Conservation (phyloP, 2,113 vertebrate species). For the Pseudolaguvia tuberculata region DNA sequence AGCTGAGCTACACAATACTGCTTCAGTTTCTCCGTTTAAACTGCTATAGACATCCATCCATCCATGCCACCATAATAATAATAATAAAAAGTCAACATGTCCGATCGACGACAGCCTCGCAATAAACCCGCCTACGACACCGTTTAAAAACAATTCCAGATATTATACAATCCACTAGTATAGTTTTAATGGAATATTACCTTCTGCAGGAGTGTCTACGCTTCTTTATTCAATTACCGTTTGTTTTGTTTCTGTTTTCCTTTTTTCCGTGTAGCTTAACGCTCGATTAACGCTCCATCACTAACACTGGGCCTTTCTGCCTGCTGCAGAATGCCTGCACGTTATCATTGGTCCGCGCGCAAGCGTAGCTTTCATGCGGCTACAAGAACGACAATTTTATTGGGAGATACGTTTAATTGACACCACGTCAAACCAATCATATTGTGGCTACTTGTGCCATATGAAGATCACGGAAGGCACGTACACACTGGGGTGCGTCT, state of each 20-base stretch:
- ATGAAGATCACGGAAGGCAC: slow-evolving; percentile 29
- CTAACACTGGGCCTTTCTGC: slow-evolving; percentile 49
- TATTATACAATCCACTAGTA: not conserved
- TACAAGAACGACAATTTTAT: not conserved
- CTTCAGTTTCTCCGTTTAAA: not conserved
- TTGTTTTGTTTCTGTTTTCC: not conserved
- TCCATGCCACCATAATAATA: slow-evolving; percentile 14
- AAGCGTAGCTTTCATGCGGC: not conserved
- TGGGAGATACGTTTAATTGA: slow-evolving; percentile 42
- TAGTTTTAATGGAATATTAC: slow-evolving; percentile 46
- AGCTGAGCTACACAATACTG: no score
- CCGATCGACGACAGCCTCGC: slow-evolving; percentile 14
- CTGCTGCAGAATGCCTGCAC: slow-evolving; percentile 30
- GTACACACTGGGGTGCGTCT: slow-evolving; percentile 15
- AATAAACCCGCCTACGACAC: not conserved
- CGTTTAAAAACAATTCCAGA: not conserved
- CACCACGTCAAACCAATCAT: slow-evolving; percentile 37
- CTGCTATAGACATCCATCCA: not conserved
- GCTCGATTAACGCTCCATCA: slow-evolving; percentile 60
- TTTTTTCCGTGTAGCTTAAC: slow-evolving; percentile 51
- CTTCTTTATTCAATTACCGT: slow-evolving; percentile 14
- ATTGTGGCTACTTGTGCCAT: not conserved
- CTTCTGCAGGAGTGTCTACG: slow-evolving; percentile 54
- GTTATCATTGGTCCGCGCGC: slow-evolving; percentile 52
- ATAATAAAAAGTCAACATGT: slow-evolving; percentile 28